Evolutionary conservation across 1,140 invertebrate species (phyloP), one percentile per base, ranked within the genome.

Genomic region (Drosophila nigrodunni): DNA sequence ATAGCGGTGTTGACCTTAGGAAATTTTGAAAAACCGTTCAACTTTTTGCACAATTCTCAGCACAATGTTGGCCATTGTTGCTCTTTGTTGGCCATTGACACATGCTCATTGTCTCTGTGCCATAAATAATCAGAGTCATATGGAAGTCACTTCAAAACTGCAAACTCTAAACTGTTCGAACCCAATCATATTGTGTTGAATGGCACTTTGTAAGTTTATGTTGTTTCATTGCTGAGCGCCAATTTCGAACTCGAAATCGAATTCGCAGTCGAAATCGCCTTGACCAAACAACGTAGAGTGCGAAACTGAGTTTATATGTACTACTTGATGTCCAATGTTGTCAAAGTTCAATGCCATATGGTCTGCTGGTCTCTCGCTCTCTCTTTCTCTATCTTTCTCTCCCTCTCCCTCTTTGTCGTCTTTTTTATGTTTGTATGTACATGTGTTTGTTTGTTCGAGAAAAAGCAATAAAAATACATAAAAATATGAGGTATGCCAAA

Each of bases 1-100:
- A 64, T 68, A 34, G 59, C 49, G 66, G 35, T 21, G 54, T 35
- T 73, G 81, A 83, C 81, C 81, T 86, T 85, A 80, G 41, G 25
- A 50, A 47, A 66, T 61, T 59, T 15, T 30, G 37, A 59, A 72
- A 76, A 62, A 75, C 55, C 15, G 58, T 79, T 83, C 58, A 79
- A 67, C 39, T 74, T 57, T 62, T 71, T 71, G 54, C 70, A 34
- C 43, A 46, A 66, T 59, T 65, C 78, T 78, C 52, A 67, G 74
- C 75, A 80, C 77, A 65, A 47, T 54, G 65, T 66, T 78, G 68
- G 58, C 74, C 55, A 78, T 65, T 85, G 78, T 61, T 74, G 70
- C 65, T 72, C 72, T 44, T 73, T 80, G 76, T 79, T 86, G 80
- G 77, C 77, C 83, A 88, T 88, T 83, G 83, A 83, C 80, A 88